A percentile compares a stretch with the other conserved stretches of the same genome.
These are phyloP conservation scores for Hemicrepidius hirtus DNA, from an alignment of 2,888 invertebrate genomes.

Conservation along the genomic window DNA sequence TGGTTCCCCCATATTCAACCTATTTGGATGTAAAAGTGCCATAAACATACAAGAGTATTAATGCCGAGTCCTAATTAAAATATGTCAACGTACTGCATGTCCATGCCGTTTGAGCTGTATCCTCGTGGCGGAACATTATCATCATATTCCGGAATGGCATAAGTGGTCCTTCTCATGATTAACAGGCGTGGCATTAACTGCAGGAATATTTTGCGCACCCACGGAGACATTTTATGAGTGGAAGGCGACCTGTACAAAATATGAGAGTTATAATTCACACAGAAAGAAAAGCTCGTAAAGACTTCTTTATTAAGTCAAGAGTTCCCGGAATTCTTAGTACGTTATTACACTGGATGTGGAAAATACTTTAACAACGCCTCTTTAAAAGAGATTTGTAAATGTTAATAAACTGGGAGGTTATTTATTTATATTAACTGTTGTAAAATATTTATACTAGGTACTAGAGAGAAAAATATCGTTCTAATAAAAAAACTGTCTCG, in stretches of 20 bases:
- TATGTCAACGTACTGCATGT: slow-evolving; percentile 80
- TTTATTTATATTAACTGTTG: no score
- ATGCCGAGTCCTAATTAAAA: neutral
- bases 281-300: slow-evolving; percentile 7
- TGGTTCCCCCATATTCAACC: slow-evolving; percentile 70
- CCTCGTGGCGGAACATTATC: slow-evolving; percentile 86
- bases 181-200: slow-evolving; percentile 93
- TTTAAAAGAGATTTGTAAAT: neutral
- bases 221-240: slow-evolving; percentile 94
- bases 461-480: no score
- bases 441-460: no score
- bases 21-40: slow-evolving; percentile 43
- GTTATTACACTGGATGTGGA: neutral
- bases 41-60: neutral
- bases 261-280: slow-evolving; percentile 4
- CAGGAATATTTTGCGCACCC: slow-evolving; percentile 92
- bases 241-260: slow-evolving; percentile 83
- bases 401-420: no score
- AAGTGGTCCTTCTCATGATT: slow-evolving; percentile 93
- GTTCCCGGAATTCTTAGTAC: neutral
- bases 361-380: neutral
- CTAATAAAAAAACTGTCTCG: no score
- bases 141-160: slow-evolving; percentile 89
- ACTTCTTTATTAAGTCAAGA: slow-evolving; percentile 4
- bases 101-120: slow-evolving; percentile 87